Evolutionary conservation across 2,113 vertebrate species (phyloP), one percentile per base, ranked within the genome.

Genomic region (Xenopus borealis): DNA sequence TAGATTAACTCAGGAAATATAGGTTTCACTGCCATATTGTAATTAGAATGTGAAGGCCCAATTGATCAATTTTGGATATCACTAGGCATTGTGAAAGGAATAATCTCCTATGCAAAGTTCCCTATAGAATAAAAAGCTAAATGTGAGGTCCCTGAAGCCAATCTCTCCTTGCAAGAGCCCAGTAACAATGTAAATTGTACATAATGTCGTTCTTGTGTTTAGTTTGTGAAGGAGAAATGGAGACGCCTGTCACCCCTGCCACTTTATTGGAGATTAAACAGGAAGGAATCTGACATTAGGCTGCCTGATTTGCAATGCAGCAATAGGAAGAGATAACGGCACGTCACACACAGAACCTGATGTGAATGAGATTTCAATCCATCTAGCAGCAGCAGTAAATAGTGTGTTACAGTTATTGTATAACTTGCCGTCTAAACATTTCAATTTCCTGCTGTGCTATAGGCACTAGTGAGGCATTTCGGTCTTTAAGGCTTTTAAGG

Each of bases 301-400:
- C 47, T 50, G 63, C 33, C 33, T 59, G 23, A 66, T 66, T 74
- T 74, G 16, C 40, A 62, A 50, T 61, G 55, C 11, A 19, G 52
- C 55, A 75, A 68, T 50, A 61, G 62, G 53, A 68, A 27, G 10
- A 62, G 64, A 68, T 62, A 75, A 62, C 14, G 0, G 55, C 58
- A 68, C 23, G n/a, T 75, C 72, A 68, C 72, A 68, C 20, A n/a
- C 47, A 50, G 64, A 75, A 62, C 20, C 45, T 75, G 72, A 75
- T 44, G 61, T 14, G 45, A 68, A 50, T 27, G 46, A 66, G 72
- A 14, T 27, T 50, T 61, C 72, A 61, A 52, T 75, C 55, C 40
- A 17, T 18, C 45, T 46, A 68, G 55, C 40, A 47, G 10, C 18
- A 55, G 47, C 53, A 58, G 53, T 59, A 68, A 62, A 67, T 68